A percentile compares a stretch with the other conserved stretches of the same genome.
These are phyloP conservation scores for Drosophila lowei DNA, from an alignment of 1,140 invertebrate species.

Conservation along the genomic window DNA sequence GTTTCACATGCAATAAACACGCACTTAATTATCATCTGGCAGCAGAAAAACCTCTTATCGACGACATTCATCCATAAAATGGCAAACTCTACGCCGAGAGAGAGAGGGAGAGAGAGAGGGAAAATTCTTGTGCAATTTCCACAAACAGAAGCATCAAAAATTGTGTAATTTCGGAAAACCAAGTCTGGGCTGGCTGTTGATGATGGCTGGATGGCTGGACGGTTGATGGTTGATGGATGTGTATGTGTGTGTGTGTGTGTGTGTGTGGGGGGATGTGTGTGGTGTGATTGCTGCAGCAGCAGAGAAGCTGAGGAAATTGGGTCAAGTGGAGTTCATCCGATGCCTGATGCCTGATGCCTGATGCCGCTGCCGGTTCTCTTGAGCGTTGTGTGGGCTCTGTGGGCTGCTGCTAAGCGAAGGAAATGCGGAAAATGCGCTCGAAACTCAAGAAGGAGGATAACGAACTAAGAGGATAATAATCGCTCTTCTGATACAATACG, in stretches of 20 bases:
- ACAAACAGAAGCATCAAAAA: constrained; percentile 19
- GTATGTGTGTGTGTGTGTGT: constrained; percentile 20
- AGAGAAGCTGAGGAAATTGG: constrained; percentile 41
- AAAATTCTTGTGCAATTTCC: constrained; percentile 31
- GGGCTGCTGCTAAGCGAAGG: background rate
- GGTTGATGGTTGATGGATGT: constrained; percentile 16
- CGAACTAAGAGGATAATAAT: too few species aligned
- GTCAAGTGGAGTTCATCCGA: constrained; percentile 44
- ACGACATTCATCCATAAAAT: constrained; percentile 31
- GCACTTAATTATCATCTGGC: constrained; percentile 62
- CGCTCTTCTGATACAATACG: too few species aligned
- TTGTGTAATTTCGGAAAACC: constrained; percentile 44
- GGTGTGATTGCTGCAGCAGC: background rate
- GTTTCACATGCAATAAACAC: constrained; percentile 60
- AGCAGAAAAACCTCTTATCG: constrained; percentile 23
- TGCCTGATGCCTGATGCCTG: background rate
- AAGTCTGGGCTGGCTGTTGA: constrained; percentile 16
- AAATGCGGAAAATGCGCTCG: too few species aligned
- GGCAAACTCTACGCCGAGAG: constrained; percentile 6
- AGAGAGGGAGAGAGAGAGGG: too few species aligned
- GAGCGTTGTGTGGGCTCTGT: constrained; percentile 17
- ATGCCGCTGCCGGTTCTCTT: background rate
- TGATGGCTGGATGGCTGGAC: too few species aligned
- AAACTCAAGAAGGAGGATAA: too few species aligned
- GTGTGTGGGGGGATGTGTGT: constrained; percentile 6